Evolutionary conservation across 2,113 vertebrate species (phyloP), one percentile per base, ranked within the genome.

Genomic region (Philantomba maxwellii): DNA sequence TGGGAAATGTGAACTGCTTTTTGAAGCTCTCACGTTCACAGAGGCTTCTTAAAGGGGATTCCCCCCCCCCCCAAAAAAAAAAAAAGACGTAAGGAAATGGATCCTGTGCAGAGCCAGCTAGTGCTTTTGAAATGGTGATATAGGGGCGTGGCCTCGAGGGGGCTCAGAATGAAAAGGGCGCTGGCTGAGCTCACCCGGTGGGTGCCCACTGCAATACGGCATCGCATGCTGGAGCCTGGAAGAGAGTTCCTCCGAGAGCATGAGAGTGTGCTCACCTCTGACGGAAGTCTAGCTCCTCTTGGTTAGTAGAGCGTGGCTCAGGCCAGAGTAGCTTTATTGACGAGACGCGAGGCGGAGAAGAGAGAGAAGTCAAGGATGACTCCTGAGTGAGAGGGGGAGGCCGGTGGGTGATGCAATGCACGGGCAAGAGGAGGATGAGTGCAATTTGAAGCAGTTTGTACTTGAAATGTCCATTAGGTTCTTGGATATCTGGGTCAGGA

Each of bases 201-300:
- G 55, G 21, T 2, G 2, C 45, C 1, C 43, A 0, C 33, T 47
- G 51, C 84, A 17, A 4, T 13, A 2, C 0, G 17, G 55, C 75
- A 3, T 15, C 1, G 0, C 33, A 26, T 25, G 15, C 39, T 77
- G 1, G 64, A 36, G 17, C 7, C 23, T 3, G 1, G 17, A 16
- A 26, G 36, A 49, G 39, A 87, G n/a, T 4, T 4, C 0, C 23
- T 53, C 33, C 1, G 43, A n/a, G 82, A 87, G 19, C 19, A 1
- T 0, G 58, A 30, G 77, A 70, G 19, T 15, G 1, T 0, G 4
- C 7, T 39, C 2, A 5, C 5, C 0, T 17, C 43, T 1, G 30
- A n/a, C 15, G 30, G 62, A 86, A 86, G 45, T 33, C 7, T 23
- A 0, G 7, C 66, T 93, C 21, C 64, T 60, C 82, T 83, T 62